Evolutionary conservation across 2,888 invertebrate species (phyloP).

Genomic region (Dryomyza anilis): DNA sequence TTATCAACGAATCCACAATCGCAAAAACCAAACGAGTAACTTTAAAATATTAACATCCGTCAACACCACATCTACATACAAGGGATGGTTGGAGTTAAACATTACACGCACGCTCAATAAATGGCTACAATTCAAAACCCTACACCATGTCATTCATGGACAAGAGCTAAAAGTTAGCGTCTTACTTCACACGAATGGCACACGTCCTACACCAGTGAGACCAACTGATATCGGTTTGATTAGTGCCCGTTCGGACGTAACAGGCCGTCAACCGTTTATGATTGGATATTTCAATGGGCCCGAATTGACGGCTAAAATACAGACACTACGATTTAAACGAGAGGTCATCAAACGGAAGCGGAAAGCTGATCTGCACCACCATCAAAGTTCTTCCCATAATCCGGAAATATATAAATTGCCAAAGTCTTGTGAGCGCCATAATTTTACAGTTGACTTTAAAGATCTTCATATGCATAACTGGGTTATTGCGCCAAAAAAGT

Average conservation of each 20-base stretch:
- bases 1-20: conserved; percentile 40
- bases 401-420: conserved; percentile 50
- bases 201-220: conserved; percentile 66
- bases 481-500: conserved; percentile 95
- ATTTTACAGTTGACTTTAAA: conserved; percentile 88
- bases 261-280: conserved; percentile 87
- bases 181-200: conserved; percentile 28
- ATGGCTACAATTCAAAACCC: conserved; percentile 68
- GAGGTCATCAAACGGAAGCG: conserved; percentile 62
- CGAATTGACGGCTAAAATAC: conserved; percentile 67
- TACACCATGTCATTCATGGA: conserved; percentile 29
- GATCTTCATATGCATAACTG: conserved; percentile 90
- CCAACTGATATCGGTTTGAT: conserved; percentile 76
- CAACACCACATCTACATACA: conserved; percentile 72
- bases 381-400: conserved; percentile 32
- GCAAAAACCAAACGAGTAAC: conserved; percentile 54
- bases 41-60: conserved; percentile 74
- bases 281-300: conserved; percentile 83
- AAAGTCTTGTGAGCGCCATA: conserved; percentile 83
- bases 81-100: conserved; percentile 88
- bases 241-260: conserved; percentile 61
- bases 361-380: conserved; percentile 34
- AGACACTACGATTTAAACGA: conserved; percentile 52
- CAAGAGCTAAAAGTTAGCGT: conserved; percentile 44
- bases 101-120: conserved; percentile 74